Percentiles rank a stretch among this genome's conserved stretches.
phyloP scores from a whole-genome alignment of 2,888 invertebrate genomes.

The Microctonus aethiopoides region DNA sequence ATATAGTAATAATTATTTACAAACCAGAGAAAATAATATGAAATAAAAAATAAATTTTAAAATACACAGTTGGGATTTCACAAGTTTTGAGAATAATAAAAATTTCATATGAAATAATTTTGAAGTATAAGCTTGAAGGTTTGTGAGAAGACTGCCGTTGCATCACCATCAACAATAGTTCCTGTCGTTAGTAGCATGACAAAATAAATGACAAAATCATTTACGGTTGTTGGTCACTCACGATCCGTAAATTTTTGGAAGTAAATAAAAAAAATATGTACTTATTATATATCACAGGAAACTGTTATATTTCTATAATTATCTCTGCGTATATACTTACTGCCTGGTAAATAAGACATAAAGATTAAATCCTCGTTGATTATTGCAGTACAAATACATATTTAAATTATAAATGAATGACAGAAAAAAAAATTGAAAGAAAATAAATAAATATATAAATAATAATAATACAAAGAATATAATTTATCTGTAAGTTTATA shows the following conservation, averaged over 20 bases:
- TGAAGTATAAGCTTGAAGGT: background rate
- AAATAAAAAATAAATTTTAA: background rate
- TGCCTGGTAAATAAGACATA: background rate
- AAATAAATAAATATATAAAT: background rate
- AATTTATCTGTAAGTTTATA: background rate
- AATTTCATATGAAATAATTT: background rate
- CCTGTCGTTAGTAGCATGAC: conserved; percentile 23
- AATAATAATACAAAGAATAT: background rate
- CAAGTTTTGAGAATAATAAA: background rate
- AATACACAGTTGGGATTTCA: background rate
- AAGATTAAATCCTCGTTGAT: background rate
- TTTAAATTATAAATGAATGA: background rate
- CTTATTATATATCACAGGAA: too few relatives aligned
- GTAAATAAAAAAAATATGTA: conserved; percentile 17
- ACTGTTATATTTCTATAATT: conserved; percentile 6
- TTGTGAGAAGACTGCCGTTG: background rate
- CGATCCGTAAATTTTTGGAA: conserved; percentile 38
- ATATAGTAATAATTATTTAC: too few relatives aligned
- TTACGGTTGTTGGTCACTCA: conserved; percentile 42
- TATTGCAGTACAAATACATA: background rate
- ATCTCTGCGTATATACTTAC: background rate
- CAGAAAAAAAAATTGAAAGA: too few relatives aligned
- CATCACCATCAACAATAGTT: conserved; percentile 19
- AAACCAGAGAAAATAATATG: too few relatives aligned
- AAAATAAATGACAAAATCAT: conserved; percentile 20